Percentiles rank a stretch among this genome's conserved stretches.
Conservation (phyloP, 2,113 vertebrate species). For the Chitala chitala region DNA sequence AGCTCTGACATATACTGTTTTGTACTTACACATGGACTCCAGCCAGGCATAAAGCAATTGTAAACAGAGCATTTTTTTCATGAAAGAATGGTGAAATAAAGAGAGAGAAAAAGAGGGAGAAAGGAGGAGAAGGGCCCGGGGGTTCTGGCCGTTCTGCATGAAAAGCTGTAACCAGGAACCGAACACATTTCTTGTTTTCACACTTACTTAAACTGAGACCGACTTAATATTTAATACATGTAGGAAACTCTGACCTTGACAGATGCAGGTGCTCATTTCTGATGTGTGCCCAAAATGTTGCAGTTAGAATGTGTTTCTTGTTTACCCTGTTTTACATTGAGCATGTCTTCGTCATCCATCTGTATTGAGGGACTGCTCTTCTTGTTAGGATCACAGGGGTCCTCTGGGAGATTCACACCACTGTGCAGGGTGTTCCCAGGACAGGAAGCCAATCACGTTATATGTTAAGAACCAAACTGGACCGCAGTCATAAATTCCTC, state of each 20-base stretch:
- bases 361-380: no score
- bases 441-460: no score
- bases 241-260: neutral
- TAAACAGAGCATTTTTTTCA: constrained; percentile 22
- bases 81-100: neutral
- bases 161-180: neutral
- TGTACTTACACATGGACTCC: constrained; percentile 3
- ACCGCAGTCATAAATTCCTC: neutral
- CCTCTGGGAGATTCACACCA: neutral
- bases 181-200: neutral
- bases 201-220: neutral
- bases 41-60: constrained; percentile 1
- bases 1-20: constrained; percentile 19
- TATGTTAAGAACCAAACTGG: no score
- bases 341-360: no score
- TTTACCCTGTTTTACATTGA: no score
- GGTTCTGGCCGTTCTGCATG: neutral
- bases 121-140: neutral
- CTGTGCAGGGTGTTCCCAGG: no score
- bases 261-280: neutral
- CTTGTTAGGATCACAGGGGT: no score
- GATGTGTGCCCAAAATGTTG: no score
- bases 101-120: neutral
- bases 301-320: no score
- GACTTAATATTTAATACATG: neutral